Base-by-base conservation (phyloP, 2,797 vertebrate species). In the Sebastes nivosus region DNA sequence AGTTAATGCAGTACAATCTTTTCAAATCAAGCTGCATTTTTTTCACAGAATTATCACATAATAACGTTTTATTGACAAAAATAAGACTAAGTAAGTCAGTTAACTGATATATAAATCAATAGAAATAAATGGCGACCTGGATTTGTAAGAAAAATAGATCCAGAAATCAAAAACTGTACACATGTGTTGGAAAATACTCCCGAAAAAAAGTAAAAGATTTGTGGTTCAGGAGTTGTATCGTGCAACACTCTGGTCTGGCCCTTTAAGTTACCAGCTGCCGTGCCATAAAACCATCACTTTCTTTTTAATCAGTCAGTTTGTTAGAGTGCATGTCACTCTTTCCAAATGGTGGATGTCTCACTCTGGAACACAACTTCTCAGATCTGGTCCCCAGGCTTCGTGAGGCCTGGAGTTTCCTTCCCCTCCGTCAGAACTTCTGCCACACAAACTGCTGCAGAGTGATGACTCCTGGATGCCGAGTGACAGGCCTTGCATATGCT, bases 401-500 rank as follows among this genome's bases (percentile, higher is more conserved):
- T 10, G 54, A 68, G 64, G 61, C 6, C 18, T 14, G 36, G 59
- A 67, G 18, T 77, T 80, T 65, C 67, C 20, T 38, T 34, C 5
- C n/a, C 73, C 50, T 74, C 58, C 52, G 8, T 88, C 87, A 89
- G 69, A 88, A 87, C 86, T 75, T 80, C 68, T 96, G 81, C 85
- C 74, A 4, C 77, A 29, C 83, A 66, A 59, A 80, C 61, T 30
- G 60, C 2, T 14, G 29, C 81, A 82, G 81, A 91, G 78, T 74
- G 89, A 93, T 87, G 84, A 14, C 63, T 83, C 55, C 79, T 74
- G 88, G 72, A 90, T 88, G 81, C 71, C 34, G 61, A 70, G 64
- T 8, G 89, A 90, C 90, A 88, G 88, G 69, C 72, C 66, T 71
- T 42, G 67, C 93, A 94, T 92, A 93, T 94, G 91, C 75, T 85